Evolutionary conservation across 2,113 vertebrate species (phyloP), one percentile per base, ranked within the genome.

Genomic region (Dinomys branickii): DNA sequence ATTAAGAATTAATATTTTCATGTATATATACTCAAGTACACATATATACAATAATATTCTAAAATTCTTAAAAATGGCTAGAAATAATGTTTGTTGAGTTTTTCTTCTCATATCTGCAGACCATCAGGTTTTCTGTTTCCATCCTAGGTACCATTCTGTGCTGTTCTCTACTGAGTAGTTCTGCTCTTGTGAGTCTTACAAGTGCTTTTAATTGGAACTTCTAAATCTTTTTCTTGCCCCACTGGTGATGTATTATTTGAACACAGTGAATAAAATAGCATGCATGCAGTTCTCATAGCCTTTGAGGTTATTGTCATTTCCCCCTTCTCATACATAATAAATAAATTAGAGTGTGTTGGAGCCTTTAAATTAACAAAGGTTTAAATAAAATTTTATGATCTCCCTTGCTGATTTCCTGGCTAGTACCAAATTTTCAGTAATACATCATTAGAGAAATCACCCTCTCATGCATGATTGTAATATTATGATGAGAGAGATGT

Each of bases 361-460:
- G 58, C 30, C 90, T 98, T 98, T 98, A 98, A 98, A 98, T 98
- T 98, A 98, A 98, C 91, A 98, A 98, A 98, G 97, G 91, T 47
- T 98, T 98, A 98, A 98, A 97, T 95, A 98, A 98, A 96, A 97
- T 98, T 98, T 98, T 98, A 98, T 88, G 83, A 97, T 96, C 93
- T 98, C 98, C 97, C 97, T 96, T 96, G 93, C 75, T 94, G 17
- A 98, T 97, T 97, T 97, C 96, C 85, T 96, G 86, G 85, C 81
- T 94, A 90, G 85, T 3, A 96, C 52, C 61, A 83, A 77, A 90
- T 98, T 98, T 98, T 98, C 77, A 54, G 73, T 97, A 97, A 98
- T 97, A 96, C 78, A 98, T 98, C 96, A 97, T 98, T 97, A 97
- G 69, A 98, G 93, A 94, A 98, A 98, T 94, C 95, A 94, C 92